These are phyloP conservation scores for Drosophila ercepeae DNA, from an alignment of 1,140 invertebrate species.

Conservation along the genomic window DNA sequence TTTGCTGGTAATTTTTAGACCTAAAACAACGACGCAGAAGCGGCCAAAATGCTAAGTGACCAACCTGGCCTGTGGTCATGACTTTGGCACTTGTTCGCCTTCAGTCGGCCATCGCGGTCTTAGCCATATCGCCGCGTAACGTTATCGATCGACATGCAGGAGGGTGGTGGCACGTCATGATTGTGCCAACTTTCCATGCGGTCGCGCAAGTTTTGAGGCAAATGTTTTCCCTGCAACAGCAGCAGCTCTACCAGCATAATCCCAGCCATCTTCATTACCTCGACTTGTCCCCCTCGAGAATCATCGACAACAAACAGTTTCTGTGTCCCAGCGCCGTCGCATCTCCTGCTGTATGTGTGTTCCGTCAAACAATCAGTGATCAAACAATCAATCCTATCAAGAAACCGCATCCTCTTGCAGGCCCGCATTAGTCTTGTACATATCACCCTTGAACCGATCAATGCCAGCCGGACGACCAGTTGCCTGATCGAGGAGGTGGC, in stretches of 20 bases:
- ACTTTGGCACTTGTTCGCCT: constrained; percentile 60
- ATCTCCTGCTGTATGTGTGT: constrained; percentile 58
- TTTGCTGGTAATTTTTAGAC: constrained; percentile 42
- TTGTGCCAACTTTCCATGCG: constrained; percentile 74
- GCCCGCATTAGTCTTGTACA: constrained; percentile 82
- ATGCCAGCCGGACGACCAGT: constrained; percentile 44
- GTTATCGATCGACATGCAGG: constrained; percentile 52
- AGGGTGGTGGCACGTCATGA: constrained; percentile 42
- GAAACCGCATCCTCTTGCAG: constrained; percentile 62
- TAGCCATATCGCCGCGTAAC: constrained; percentile 6
- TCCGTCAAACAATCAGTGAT: constrained; percentile 10
- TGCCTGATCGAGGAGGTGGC: constrained; percentile 44
- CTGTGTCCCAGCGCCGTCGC: constrained; percentile 25
- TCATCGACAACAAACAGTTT: constrained; percentile 42
- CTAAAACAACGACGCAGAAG: constrained; percentile 51
- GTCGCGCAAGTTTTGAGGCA: constrained; percentile 66
- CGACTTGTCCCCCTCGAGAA: constrained; percentile 21
- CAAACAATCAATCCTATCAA: constrained; percentile 13
- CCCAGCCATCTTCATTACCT: constrained; percentile 43
- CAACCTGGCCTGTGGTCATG: constrained; percentile 55
- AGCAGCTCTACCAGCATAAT: constrained; percentile 22
- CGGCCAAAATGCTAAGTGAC: constrained; percentile 8
- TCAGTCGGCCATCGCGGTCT: constrained; percentile 46
- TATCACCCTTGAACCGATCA: constrained; percentile 78
- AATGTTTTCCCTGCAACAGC: constrained; percentile 55